Evolutionary conservation across 1,140 invertebrate species (phyloP).

Genomic region (Euwallacea fornicatus): DNA sequence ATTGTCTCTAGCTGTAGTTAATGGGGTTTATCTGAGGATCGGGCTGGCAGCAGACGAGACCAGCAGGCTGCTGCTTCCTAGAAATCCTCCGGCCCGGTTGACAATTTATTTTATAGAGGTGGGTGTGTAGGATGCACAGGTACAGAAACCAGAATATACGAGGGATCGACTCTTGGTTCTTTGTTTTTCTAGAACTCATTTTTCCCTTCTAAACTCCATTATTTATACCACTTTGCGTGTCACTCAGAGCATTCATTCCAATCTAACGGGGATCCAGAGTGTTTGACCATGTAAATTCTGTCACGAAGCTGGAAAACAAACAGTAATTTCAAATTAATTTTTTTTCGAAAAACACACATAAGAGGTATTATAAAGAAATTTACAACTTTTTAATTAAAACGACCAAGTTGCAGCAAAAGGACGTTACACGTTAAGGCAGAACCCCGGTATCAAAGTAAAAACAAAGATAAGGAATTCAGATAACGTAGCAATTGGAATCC

Average conservation of each 20-base stretch:
- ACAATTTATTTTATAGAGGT: constrained; percentile 57
- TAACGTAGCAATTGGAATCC: constrained; percentile 49
- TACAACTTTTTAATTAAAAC: too few species aligned
- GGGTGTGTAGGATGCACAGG: constrained; percentile 54
- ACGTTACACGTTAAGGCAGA: not conserved
- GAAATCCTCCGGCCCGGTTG: constrained; percentile 51
- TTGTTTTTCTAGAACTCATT: not conserved
- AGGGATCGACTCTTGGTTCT: constrained; percentile 12
- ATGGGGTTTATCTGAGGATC: constrained; percentile 54
- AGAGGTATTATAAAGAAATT: too few species aligned
- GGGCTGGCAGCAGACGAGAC: constrained; percentile 40
- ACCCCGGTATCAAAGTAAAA: constrained; percentile 24
- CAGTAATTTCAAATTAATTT: too few species aligned
- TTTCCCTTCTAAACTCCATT: too few species aligned
- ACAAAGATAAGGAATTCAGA: constrained; percentile 43
- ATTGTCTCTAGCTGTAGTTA: constrained; percentile 54
- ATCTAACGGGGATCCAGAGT: too few species aligned
- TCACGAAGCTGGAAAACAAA: too few species aligned
- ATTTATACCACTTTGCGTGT: too few species aligned
- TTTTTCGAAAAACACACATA: too few species aligned
- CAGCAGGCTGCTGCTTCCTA: constrained; percentile 52
- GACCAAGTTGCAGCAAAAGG: too few species aligned
- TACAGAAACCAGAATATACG: constrained; percentile 36
- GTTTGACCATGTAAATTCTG: too few species aligned
- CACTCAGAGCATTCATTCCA: too few species aligned